These are phyloP conservation scores for Macropodus opercularis DNA, from an alignment of 2,797 vertebrate genomes.

Conservation along the genomic window DNA sequence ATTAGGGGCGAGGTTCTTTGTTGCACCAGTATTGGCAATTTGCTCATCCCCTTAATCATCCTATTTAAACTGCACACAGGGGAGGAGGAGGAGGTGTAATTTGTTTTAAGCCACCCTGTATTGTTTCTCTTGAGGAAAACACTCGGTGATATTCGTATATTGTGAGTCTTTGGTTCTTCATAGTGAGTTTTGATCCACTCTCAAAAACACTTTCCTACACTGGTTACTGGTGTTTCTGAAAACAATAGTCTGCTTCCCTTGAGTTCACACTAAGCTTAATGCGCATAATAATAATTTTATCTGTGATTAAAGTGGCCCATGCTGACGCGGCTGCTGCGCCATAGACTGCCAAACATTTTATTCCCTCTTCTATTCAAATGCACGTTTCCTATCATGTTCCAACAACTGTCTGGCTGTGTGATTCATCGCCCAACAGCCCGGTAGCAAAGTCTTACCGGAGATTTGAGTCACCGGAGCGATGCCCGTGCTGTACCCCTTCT, in stretches of 20 bases:
- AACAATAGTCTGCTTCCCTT: neutral
- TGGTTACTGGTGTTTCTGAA: neutral
- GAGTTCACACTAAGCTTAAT: conserved; percentile 20
- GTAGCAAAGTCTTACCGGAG: conserved; percentile 80
- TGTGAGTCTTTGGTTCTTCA: neutral
- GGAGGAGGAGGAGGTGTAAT: conserved; percentile 57
- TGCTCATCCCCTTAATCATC: conserved; percentile 77
- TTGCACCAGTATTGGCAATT: conserved; percentile 78
- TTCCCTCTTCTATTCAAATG: neutral
- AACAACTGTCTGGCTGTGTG: neutral
- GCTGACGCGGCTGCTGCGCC: conserved; percentile 13
- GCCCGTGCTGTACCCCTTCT: conserved; percentile 85
- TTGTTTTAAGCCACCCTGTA: conserved; percentile 58
- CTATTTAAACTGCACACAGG: conserved; percentile 63
- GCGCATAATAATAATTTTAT: conserved; percentile 22
- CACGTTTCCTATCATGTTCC: neutral
- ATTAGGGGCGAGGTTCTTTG: conserved; percentile 83
- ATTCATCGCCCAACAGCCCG: neutral
- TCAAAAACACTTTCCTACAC: conserved; percentile 19
- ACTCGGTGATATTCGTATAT: conserved; percentile 14
- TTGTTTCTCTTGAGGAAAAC: conserved; percentile 48
- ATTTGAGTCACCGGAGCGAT: conserved; percentile 85
- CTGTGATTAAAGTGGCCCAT: conserved; percentile 11
- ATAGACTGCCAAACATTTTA: neutral
- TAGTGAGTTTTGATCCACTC: conserved; percentile 35